These are phyloP conservation scores for Phyllostomus discolor DNA, from an alignment of 2,113 vertebrate genomes.

Conservation along the genomic window DNA sequence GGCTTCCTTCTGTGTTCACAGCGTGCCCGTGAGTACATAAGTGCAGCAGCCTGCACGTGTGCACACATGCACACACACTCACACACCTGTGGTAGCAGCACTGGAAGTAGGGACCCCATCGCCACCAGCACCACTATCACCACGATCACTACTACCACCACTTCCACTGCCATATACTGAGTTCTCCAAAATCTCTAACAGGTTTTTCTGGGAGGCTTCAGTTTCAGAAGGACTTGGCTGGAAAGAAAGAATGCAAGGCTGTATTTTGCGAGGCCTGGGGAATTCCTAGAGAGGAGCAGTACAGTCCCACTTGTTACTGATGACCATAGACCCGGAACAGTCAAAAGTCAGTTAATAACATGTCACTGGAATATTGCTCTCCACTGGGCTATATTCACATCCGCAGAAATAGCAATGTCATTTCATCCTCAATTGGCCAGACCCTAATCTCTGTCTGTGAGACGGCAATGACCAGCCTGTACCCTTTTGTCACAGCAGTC, in stretches of 20 bases:
- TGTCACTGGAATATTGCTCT: constrained; percentile 78
- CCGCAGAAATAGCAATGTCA: constrained; percentile 81
- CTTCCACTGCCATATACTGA: background rate
- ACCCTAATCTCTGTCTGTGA: constrained; percentile 78
- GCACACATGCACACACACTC: too few relatives aligned
- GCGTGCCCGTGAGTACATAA: accelerated
- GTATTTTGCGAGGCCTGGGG: constrained; percentile 49
- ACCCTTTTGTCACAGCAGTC: constrained; percentile 62
- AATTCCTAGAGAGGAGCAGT: constrained; percentile 78
- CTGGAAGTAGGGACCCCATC: background rate
- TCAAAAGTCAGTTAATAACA: constrained; percentile 79
- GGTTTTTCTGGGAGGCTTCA: constrained; percentile 62
- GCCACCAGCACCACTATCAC: background rate
- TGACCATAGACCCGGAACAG: constrained; percentile 65
- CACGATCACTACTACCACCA: accelerated
- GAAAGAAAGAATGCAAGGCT: background rate
- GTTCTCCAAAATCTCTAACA: constrained; percentile 38
- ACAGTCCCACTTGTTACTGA: constrained; percentile 76
- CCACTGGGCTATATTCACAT: constrained; percentile 76
- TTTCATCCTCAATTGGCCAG: constrained; percentile 76
- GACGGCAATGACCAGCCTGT: constrained; percentile 54
- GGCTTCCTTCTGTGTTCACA: background rate
- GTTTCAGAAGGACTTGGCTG: constrained; percentile 58
- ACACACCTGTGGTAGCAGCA: accelerated
- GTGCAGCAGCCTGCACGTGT: background rate